phyloP scores from a whole-genome alignment of 2,113 vertebrate genomes.

The Dinomys branickii region DNA sequence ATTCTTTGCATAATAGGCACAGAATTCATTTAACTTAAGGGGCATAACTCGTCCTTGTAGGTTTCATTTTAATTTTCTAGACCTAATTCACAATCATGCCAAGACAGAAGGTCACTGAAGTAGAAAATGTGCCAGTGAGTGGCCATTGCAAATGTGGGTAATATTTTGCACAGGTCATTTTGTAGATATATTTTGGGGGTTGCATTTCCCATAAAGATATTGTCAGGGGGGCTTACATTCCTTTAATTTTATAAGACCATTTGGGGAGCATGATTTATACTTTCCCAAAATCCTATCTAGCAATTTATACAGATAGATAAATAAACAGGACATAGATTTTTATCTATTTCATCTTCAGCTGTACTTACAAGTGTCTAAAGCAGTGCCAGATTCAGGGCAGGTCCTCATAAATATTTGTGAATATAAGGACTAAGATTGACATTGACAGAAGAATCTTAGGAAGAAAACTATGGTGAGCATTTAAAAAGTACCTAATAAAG shows the following conservation, averaged over 20 bases:
- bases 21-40: conserved; percentile 6
- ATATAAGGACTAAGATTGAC: not conserved
- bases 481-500: not conserved
- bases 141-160: not conserved
- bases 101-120: conserved; percentile 5
- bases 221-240: not conserved
- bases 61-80: not conserved
- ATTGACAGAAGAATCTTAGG: not conserved
- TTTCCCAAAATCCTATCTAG: not conserved
- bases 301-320: not conserved
- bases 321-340: not conserved
- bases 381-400: not conserved
- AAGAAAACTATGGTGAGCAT: not conserved
- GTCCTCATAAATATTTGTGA: not conserved
- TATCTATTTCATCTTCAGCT: not conserved
- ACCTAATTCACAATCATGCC: not conserved
- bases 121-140: not conserved
- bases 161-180: not conserved
- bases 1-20: not conserved
- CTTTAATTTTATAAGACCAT: not conserved
- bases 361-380: not conserved
- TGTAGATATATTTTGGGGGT: not conserved
- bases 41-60: not conserved
- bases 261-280: not conserved
- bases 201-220: not conserved